phyloP scores from a whole-genome alignment of 2,797 vertebrate species.

The Percopsis omiscomaycus region DNA sequence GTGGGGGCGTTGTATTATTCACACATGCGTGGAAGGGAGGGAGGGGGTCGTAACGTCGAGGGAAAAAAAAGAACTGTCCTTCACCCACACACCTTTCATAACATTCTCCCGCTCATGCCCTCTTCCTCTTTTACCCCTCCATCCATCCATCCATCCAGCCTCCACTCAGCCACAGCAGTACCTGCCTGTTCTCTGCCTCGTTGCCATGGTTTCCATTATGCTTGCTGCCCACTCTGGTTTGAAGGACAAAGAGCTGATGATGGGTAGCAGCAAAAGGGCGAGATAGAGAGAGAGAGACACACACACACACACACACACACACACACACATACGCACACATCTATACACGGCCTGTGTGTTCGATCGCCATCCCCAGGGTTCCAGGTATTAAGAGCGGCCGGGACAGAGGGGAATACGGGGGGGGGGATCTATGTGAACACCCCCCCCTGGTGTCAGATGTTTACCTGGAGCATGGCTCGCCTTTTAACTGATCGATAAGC shows the following conservation, averaged over 20 bases:
- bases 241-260: constrained; percentile 71
- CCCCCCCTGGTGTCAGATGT: constrained; percentile 41
- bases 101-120: constrained; percentile 39
- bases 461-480: constrained; percentile 51
- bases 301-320: background rate
- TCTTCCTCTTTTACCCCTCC: constrained; percentile 15
- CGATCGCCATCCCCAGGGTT: constrained; percentile 31
- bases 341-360: constrained; percentile 21
- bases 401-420: constrained; percentile 32
- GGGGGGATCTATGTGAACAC: constrained; percentile 33
- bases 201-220: constrained; percentile 77
- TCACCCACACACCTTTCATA: constrained; percentile 14
- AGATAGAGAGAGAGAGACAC: constrained; percentile 11
- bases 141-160: constrained; percentile 35
- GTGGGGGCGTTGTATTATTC: constrained; percentile 7
- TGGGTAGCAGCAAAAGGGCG: constrained; percentile 34
- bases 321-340: constrained; percentile 12
- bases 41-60: constrained; percentile 22
- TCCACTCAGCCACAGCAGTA: constrained; percentile 38
- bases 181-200: constrained; percentile 57
- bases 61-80: constrained; percentile 28
- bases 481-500: constrained; percentile 70
- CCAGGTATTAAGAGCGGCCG: constrained; percentile 1
- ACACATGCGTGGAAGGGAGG: constrained; percentile 14
- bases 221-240: constrained; percentile 64